Base-by-base conservation (phyloP, 2,113 vertebrate species). In the Planiliza haematocheilus region DNA sequence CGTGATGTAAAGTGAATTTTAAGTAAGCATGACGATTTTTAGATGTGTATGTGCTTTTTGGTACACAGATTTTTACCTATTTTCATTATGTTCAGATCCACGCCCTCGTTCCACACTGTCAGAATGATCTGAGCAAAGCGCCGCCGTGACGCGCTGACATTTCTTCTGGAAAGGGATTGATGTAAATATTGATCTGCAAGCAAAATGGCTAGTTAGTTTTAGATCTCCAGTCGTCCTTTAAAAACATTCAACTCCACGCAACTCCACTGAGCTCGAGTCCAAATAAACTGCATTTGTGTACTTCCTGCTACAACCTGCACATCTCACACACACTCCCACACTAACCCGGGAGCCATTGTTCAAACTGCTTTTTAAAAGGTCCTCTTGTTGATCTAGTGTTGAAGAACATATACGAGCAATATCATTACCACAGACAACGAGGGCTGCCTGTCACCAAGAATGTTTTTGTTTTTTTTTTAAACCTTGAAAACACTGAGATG, bases 21-120 rank as follows among this genome's bases (percentile, higher is more conserved):
- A 48, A 66, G 60, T 52, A 64, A 84, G 88, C 82, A 87, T 79
- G 87, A 61, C 4, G 70, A 68, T 78, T 82, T 76, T 69, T 81
- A 70, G 85, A 79, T 45, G 42, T 77, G 34, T 79, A 81, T 76
- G 81, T 84, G 70, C 63, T 74, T 62, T 48, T 83, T 81, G 57
- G 62, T 81, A 83, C 37, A 78, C 48, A 70, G 57, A 39, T 46
- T 76, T 81, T 34, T 56, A 60, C 64, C 21, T 72, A 16, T 73
- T 74, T 67, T 37, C 9, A 41, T 71, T 57, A 38, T 45, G 12
- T 34, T 72, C 38, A 24, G 14, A 46, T 52, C 62, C 18, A 38
- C 17, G 59, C 21, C 55, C 42, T 79, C 64, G 34, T 68, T 71
- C 65, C 59, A 62, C 78, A 58, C 37, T 46, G n/a, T 67, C 50